phyloP scores from a whole-genome alignment of 2,113 vertebrate species.

The Xenus cinereus region DNA sequence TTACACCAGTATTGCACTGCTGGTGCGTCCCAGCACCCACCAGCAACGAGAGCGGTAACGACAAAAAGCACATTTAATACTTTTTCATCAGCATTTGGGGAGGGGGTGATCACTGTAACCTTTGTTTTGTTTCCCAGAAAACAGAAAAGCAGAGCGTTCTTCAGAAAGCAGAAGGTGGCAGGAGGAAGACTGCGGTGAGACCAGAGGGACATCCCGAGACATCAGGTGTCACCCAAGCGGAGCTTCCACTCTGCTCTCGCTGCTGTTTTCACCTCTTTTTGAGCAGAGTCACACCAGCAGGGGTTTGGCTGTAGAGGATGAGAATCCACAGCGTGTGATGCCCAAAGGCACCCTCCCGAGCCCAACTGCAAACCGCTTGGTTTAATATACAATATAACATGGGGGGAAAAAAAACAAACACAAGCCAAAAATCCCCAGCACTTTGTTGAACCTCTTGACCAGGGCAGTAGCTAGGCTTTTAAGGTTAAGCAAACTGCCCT shows the following conservation, averaged over 20 bases:
- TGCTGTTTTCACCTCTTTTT: not conserved
- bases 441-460: not conserved
- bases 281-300: fast-evolving
- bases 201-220: not conserved
- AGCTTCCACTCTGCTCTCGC: fast-evolving
- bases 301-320: not conserved
- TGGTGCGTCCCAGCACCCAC: not conserved
- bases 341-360: not conserved
- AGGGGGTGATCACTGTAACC: not conserved
- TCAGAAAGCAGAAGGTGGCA: not conserved
- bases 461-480: not conserved
- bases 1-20: no score
- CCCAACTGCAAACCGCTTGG: not conserved
- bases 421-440: not conserved
- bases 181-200: not conserved
- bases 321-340: not conserved
- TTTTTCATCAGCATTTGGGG: not conserved
- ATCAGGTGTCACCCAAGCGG: fast-evolving
- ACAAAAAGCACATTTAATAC: not conserved
- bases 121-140: not conserved
- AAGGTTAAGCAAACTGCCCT: not conserved
- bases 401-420: no score
- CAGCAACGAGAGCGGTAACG: not conserved
- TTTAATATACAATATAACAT: fast-evolving
- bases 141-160: not conserved